A percentile compares a stretch with the other conserved stretches of the same genome.
Evolutionary conservation across 2,888 invertebrate species (phyloP).

Genomic region (Ophion ventricosus): DNA sequence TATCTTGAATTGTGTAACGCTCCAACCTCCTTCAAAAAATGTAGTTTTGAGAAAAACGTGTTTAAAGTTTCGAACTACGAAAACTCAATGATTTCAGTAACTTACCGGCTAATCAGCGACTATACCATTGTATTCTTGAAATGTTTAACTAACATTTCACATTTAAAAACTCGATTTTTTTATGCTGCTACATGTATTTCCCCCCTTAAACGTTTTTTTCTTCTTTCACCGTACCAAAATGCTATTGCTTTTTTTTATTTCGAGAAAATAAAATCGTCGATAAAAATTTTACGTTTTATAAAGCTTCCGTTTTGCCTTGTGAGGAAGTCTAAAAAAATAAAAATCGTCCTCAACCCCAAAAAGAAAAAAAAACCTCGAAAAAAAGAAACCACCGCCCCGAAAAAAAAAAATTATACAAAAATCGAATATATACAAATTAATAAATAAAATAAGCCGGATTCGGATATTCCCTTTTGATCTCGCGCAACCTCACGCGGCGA

Average conservation of each 20-base stretch:
- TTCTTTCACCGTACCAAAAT: too few relatives aligned
- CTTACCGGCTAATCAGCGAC: too few relatives aligned
- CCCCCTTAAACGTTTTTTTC: too few relatives aligned
- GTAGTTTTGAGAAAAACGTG: too few relatives aligned
- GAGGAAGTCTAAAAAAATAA: background rate
- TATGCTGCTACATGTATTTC: too few relatives aligned
- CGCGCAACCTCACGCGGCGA: constrained; percentile 21
- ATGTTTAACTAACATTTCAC: too few relatives aligned
- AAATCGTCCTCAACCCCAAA: background rate
- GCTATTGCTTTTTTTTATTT: background rate
- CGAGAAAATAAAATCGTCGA: background rate
- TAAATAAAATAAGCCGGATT: background rate
- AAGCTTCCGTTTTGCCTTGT: background rate
- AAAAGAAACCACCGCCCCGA: constrained; percentile 53
- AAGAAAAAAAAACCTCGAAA: constrained; percentile 1
- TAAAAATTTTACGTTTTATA: background rate
- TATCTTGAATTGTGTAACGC: too few relatives aligned
- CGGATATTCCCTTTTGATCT: background rate
- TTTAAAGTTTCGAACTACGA: too few relatives aligned
- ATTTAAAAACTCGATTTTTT: too few relatives aligned
- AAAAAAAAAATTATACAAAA: background rate
- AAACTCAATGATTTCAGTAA: too few relatives aligned
- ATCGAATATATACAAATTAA: background rate
- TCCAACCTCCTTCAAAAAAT: too few relatives aligned
- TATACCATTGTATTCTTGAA: too few relatives aligned